Evolutionary conservation across 2,113 vertebrate genomes (phyloP).

Genomic region (Taxidea taxus): DNA sequence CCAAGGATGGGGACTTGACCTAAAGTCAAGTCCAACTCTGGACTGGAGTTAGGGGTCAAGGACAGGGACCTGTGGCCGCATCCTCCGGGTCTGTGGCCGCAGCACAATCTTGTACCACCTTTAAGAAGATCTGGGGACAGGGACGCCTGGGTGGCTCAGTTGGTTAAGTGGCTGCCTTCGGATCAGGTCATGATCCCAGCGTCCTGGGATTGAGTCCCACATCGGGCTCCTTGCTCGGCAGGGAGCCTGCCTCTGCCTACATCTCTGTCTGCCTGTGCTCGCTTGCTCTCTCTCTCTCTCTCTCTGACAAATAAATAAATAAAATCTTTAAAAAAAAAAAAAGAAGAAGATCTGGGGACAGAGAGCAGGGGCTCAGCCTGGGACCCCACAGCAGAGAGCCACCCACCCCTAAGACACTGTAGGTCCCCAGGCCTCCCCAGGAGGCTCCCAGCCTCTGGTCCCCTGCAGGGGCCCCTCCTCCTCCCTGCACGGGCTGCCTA

Average conservation of each 20-base stretch:
- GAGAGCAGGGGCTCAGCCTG: neutral
- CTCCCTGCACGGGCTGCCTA: neutral
- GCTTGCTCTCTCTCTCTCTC: too few species aligned
- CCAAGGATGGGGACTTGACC: too few species aligned
- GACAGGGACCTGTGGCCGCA: neutral
- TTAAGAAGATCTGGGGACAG: slow-evolving; percentile 89
- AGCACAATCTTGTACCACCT: slow-evolving; percentile 83
- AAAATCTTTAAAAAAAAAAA: too few species aligned
- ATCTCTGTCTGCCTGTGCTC: too few species aligned
- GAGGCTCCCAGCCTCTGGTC: neutral
- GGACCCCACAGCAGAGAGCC: neutral
- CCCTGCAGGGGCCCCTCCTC: fast-evolving
- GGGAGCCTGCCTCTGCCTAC: too few species aligned
- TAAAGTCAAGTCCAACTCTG: neutral
- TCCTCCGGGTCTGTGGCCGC: slow-evolving; percentile 73
- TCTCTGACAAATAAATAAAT: too few species aligned
- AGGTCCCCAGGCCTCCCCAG: neutral
- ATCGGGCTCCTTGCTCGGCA: too few species aligned
- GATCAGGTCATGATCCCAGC: too few species aligned
- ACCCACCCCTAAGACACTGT: neutral
- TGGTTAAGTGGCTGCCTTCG: too few species aligned
- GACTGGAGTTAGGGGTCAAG: fast-evolving
- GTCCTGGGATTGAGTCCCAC: too few species aligned
- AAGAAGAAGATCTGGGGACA: slow-evolving; percentile 90
- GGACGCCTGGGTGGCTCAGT: too few species aligned